Conservation (phyloP, 1,140 invertebrate species). For the Megalonaias nervosa region DNA sequence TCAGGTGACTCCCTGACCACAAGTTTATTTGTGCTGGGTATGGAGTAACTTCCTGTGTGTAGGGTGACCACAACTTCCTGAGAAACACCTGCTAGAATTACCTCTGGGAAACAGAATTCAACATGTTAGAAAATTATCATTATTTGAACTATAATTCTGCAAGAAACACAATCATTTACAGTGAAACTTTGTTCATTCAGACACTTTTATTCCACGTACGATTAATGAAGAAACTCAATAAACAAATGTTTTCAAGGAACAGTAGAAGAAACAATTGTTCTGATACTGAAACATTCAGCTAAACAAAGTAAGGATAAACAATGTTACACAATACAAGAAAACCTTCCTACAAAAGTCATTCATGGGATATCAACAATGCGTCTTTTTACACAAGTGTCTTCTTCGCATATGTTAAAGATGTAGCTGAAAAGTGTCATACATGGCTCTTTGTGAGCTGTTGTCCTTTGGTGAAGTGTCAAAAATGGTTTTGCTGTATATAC, state of each 20-base stretch:
- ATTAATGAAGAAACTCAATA: constrained; percentile 10
- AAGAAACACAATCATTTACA: background rate
- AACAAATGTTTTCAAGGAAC: background rate
- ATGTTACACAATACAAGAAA: too few relatives aligned
- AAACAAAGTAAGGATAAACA: too few relatives aligned
- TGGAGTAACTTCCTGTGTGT: constrained; percentile 71
- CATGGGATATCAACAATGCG: too few relatives aligned
- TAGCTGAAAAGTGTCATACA: too few relatives aligned
- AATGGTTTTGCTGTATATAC: too few relatives aligned
- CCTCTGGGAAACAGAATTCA: constrained; percentile 35
- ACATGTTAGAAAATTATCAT: background rate
- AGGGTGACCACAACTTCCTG: constrained; percentile 72
- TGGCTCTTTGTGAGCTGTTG: too few relatives aligned
- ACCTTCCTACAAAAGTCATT: too few relatives aligned
- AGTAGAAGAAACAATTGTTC: background rate
- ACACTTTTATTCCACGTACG: constrained; percentile 5
- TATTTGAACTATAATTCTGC: background rate
- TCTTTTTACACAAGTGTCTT: too few relatives aligned
- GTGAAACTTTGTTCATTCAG: background rate
- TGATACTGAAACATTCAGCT: background rate
- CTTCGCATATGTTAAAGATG: too few relatives aligned
- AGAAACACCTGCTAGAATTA: constrained; percentile 73
- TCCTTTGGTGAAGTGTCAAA: too few relatives aligned
- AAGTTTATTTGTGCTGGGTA: constrained; percentile 55
- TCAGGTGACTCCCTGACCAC: constrained; percentile 39